Conservation (phyloP, 2,113 vertebrate genomes). For the Catharus bicknelli region DNA sequence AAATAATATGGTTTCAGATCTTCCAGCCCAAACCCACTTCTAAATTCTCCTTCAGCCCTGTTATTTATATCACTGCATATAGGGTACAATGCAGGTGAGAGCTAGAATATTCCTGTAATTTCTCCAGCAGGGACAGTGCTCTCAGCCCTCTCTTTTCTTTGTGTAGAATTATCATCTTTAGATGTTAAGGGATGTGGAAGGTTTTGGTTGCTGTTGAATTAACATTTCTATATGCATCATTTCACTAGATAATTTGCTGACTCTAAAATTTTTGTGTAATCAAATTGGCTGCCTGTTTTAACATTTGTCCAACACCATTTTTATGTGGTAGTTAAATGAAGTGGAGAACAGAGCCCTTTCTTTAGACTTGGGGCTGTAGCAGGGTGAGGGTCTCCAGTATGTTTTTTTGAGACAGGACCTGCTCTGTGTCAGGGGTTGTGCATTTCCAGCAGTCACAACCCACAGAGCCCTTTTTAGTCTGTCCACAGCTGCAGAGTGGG, state of each 20-base stretch:
- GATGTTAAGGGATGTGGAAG: background rate
- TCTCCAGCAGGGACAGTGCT: background rate
- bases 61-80: background rate
- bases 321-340: background rate
- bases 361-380: background rate
- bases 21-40: background rate
- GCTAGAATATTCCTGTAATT: background rate
- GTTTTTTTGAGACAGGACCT: background rate
- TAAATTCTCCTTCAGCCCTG: background rate
- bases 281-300: conserved; percentile 2
- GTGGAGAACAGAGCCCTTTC: background rate
- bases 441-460: background rate
- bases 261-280: conserved; percentile 23
- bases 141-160: background rate
- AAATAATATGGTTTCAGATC: background rate
- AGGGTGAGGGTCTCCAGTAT: background rate
- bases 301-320: conserved; percentile 12
- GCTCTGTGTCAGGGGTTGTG: background rate
- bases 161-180: background rate
- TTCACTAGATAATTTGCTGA: conserved; percentile 53
- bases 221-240: conserved; percentile 29
- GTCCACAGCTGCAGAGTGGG: background rate
- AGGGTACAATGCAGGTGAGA: background rate
- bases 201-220: conserved; percentile 15
- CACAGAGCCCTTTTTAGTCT: background rate